Conservation (phyloP, 2,113 vertebrate species). For the Uropsilus gracilis region DNA sequence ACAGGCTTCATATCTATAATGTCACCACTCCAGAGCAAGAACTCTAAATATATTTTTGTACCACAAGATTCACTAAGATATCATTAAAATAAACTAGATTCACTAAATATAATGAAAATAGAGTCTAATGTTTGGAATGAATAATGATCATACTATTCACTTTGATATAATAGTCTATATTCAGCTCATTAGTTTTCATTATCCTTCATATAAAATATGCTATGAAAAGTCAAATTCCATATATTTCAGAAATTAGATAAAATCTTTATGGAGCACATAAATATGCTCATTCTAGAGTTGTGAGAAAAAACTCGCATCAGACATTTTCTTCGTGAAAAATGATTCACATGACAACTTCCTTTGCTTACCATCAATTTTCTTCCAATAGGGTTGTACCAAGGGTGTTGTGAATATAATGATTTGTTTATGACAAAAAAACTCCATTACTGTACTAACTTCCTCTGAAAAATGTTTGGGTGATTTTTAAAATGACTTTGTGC, state of each 20-base stretch:
- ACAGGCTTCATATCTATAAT: neutral
- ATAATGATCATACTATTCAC: constrained; percentile 39
- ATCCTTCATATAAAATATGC: constrained; percentile 36
- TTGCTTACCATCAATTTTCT: constrained; percentile 3
- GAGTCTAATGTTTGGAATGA: constrained; percentile 52
- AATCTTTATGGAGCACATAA: constrained; percentile 29
- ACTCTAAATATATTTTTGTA: neutral
- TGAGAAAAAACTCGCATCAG: neutral
- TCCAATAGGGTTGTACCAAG: neutral
- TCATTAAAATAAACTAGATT: constrained; percentile 54
- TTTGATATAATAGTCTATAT: constrained; percentile 55
- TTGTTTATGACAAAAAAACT: neutral
- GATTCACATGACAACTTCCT: neutral
- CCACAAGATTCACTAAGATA: constrained; percentile 13
- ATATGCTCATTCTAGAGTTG: neutral
- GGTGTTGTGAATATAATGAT: neutral
- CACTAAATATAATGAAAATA: constrained; percentile 67
- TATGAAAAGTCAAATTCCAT: constrained; percentile 51
- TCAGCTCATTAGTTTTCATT: constrained; percentile 71
- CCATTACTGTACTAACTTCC: neutral
- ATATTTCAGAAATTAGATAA: constrained; percentile 56
- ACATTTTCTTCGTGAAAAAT: constrained; percentile 1
- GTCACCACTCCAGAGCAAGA: neutral
- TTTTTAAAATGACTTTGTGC: neutral
- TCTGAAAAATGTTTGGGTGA: neutral